A percentile compares a stretch with the other conserved stretches of the same genome.
phyloP scores from a whole-genome alignment of 2,113 vertebrate species.

The Atlantisia rogersi region DNA sequence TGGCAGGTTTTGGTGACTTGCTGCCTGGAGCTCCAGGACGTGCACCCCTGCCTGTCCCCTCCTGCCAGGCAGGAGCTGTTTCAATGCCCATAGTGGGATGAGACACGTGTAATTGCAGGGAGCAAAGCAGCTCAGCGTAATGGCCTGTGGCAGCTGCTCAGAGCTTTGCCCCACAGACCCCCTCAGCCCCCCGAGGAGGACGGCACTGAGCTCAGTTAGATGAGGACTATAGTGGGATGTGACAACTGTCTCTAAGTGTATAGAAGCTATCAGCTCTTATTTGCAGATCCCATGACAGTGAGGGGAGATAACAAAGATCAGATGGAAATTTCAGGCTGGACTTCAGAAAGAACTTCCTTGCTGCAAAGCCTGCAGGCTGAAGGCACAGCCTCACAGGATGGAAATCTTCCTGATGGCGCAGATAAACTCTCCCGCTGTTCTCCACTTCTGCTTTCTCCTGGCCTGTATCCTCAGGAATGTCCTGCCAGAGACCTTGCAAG shows the following conservation, averaged over 20 bases:
- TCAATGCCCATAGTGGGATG: rapidly evolving
- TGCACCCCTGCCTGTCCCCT: neutral
- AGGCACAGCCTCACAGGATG: neutral
- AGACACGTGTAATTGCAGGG: rapidly evolving
- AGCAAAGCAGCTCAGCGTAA: rapidly evolving
- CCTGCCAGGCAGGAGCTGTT: rapidly evolving
- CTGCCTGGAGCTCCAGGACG: neutral
- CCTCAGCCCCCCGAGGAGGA: no score
- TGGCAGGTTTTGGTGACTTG: neutral
- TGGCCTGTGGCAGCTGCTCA: neutral
- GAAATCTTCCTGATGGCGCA: neutral
- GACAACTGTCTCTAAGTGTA: neutral
- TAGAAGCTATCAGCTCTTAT: neutral
- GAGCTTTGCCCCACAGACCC: neutral
- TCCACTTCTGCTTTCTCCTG: neutral
- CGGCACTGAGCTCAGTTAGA: neutral
- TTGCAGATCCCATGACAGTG: neutral
- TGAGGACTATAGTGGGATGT: rapidly evolving
- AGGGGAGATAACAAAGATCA: neutral
- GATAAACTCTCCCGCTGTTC: neutral
- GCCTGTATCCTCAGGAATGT: neutral
- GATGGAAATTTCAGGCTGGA: neutral
- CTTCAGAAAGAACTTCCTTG: neutral
- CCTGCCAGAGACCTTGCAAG: neutral
- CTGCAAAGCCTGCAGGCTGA: neutral